Base-by-base conservation (phyloP, 2,797 vertebrate genomes). In the Rhabdomys pumilio region DNA sequence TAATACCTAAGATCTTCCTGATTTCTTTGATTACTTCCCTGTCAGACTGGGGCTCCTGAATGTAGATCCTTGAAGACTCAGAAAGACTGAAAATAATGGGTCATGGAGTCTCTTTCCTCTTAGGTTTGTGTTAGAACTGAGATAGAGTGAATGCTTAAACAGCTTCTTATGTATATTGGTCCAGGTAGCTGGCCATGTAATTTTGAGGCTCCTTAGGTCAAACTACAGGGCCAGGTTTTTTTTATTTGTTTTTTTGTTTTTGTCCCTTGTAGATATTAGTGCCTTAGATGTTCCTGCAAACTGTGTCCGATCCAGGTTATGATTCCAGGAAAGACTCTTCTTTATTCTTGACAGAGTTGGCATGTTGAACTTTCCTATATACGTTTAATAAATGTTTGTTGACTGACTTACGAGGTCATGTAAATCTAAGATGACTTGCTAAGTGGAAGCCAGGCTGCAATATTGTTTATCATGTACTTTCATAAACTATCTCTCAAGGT, bases 341-440 rank as follows among this genome's bases (percentile, higher is more conserved):
- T 47, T 67, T 61, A 82, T 20, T 5, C 3, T 15, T 72, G 65
- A 57, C 31, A 65, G 76, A 44, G 15, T 50, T 44, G 0, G 1
- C 76, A 14, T 17, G 24, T 29, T 26, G 22, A 1, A 26, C 14
- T 81, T 97, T 84, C 29, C 8, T 94, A 2, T 72, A 94, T 90
- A 89, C 34, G 14, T 67, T 90, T 53, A 79, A 89, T 81, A 85
- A 47, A 29, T 80, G 89, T 44, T 85, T 81, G 11, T 73, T 85
- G 80, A 72, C 47, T 84, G 65, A 93, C 84, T 87, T 72, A 67
- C 65, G 87, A 67, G n/a, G n/a, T 86, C 77, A 90, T 77, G 44
- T 84, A 72, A 93, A 65, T 79, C 17, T 85, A 67, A 89, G 29
- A 22, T 88, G 55, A 86, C 77, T 96, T 95, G 79, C 22, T 94